These are phyloP conservation scores for Gobio occitaniae DNA, from an alignment of 2,797 vertebrate genomes.

Conservation along the genomic window DNA sequence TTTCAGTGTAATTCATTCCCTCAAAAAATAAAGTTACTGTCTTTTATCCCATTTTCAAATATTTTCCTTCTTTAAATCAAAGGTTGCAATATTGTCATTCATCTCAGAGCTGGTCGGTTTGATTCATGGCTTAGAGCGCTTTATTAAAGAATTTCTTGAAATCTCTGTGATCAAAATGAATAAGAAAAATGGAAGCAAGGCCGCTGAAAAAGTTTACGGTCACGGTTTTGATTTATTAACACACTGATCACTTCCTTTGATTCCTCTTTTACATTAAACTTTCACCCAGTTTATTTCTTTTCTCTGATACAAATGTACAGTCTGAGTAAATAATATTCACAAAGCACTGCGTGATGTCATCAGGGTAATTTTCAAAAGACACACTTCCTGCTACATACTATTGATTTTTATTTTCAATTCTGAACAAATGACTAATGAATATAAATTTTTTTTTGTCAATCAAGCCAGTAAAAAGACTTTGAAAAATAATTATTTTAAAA, in stretches of 20 bases:
- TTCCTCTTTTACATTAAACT: conserved; percentile 50
- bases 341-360: conserved; percentile 60
- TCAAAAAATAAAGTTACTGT: background rate
- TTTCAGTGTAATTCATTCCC: background rate
- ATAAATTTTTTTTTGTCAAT: background rate
- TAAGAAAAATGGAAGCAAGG: background rate
- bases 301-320: conserved; percentile 65
- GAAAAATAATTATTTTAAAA: too few relatives aligned
- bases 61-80: background rate
- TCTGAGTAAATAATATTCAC: conserved; percentile 61
- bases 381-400: conserved; percentile 32
- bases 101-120: background rate
- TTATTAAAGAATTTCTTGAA: background rate
- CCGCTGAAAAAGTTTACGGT: background rate
- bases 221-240: background rate
- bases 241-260: conserved; percentile 6
- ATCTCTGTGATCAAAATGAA: background rate
- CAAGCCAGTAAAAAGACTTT: background rate
- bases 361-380: conserved; percentile 12
- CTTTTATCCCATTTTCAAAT: background rate
- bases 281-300: conserved; percentile 61
- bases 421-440: background rate
- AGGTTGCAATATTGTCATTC: background rate
- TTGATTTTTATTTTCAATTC: conserved; percentile 44
- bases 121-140: background rate